Evolutionary conservation across 1,140 invertebrate genomes (phyloP).

Genomic region (Lasioglossum baleicum): DNA sequence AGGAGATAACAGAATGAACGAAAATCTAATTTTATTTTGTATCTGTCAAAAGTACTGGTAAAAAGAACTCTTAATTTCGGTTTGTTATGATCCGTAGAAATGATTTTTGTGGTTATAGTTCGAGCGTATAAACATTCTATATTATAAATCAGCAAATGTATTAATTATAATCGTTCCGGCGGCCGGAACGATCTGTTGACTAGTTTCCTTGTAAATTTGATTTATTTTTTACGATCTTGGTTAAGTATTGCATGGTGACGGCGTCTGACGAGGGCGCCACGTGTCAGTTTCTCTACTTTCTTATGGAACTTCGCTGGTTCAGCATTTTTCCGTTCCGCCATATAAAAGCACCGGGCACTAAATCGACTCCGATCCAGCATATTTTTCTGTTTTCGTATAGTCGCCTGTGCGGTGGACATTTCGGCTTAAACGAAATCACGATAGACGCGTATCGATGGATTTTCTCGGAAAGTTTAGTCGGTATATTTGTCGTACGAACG

Average conservation of each 20-base stretch:
- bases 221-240: conserved; percentile 43
- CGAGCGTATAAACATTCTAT: background rate
- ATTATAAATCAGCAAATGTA: no score
- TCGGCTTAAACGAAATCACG: background rate
- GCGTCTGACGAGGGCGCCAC: conserved; percentile 72
- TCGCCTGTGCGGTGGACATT: background rate
- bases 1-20: no score
- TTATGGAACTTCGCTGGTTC: conserved; percentile 61
- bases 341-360: conserved; percentile 57
- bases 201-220: conserved; percentile 31
- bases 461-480: conserved; percentile 8
- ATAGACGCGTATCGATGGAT: conserved; percentile 15
- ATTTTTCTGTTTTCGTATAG: conserved; percentile 36
- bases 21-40: no score
- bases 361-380: conserved; percentile 52
- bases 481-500: conserved; percentile 12
- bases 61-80: background rate
- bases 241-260: conserved; percentile 32
- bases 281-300: conserved; percentile 62
- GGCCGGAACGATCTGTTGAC: no score
- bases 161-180: background rate
- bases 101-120: background rate
- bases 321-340: conserved; percentile 62
- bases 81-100: background rate
- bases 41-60: background rate